A percentile compares a stretch with the other conserved stretches of the same genome.
phyloP scores from a whole-genome alignment of 1,140 invertebrate genomes.

The Ladona fulva region DNA sequence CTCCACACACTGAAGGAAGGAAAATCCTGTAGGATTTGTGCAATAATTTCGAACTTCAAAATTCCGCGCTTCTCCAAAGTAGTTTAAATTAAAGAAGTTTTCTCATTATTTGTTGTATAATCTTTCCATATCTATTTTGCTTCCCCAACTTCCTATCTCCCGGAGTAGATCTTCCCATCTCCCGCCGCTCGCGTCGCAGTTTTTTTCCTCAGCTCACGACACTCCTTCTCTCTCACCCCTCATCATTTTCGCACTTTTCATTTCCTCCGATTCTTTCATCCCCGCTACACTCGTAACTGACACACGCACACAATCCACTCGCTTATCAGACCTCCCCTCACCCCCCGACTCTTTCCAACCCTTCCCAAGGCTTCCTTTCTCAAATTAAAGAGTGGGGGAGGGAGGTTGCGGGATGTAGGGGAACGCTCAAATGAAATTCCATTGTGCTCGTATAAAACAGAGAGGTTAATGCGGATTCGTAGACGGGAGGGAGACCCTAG shows the following conservation, averaged over 20 bases:
- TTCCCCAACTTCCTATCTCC: neutral
- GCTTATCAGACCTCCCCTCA: neutral
- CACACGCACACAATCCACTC: constrained; percentile 6
- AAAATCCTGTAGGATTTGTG: too few species aligned
- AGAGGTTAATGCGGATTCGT: neutral
- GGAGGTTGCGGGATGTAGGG: neutral
- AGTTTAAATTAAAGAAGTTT: too few species aligned
- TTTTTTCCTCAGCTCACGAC: too few species aligned
- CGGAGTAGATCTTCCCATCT: too few species aligned
- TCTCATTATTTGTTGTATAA: too few species aligned
- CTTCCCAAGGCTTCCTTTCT: too few species aligned
- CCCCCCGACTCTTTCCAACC: too few species aligned
- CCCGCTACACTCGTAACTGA: neutral
- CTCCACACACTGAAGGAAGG: too few species aligned
- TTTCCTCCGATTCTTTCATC: neutral
- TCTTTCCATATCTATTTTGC: too few species aligned
- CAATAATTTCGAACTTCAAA: too few species aligned
- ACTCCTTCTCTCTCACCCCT: neutral
- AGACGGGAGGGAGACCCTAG: neutral
- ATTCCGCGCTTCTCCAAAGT: too few species aligned
- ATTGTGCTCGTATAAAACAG: constrained; percentile 1
- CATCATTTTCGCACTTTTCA: neutral
- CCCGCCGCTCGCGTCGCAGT: too few species aligned
- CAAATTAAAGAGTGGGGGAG: neutral
- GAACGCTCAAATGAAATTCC: constrained; percentile 4